A percentile compares a stretch with the other conserved stretches of the same genome.
These are phyloP conservation scores for Physella acuta DNA, from an alignment of 1,140 invertebrate genomes.

Conservation along the genomic window DNA sequence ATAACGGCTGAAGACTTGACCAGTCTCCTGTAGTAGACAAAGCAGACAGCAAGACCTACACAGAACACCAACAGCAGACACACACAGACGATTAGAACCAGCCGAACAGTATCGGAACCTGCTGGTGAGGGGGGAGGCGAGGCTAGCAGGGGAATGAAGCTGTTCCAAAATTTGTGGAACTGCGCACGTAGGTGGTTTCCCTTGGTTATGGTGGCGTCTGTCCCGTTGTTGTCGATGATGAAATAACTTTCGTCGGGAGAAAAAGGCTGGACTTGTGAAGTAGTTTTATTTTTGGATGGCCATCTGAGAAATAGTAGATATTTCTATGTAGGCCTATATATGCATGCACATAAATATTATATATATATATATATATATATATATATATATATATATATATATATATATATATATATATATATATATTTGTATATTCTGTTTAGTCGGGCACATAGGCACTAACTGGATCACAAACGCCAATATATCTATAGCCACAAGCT, in stretches of 20 bases:
- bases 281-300: conserved; percentile 6
- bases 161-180: conserved; percentile 34
- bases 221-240: conserved; percentile 24
- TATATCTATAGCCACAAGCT: neutral
- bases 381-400: neutral
- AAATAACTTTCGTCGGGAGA: conserved; percentile 24
- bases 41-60: too few species aligned
- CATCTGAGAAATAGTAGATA: conserved; percentile 19
- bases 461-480: neutral
- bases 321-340: neutral
- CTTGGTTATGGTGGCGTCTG: conserved; percentile 6
- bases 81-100: too few species aligned
- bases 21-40: too few species aligned
- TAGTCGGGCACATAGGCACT: neutral
- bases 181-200: conserved; percentile 21
- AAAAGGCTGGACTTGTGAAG: neutral
- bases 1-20: too few species aligned
- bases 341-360: neutral
- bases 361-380: neutral
- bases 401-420: neutral
- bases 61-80: too few species aligned
- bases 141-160: conserved; percentile 24
- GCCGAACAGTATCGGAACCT: too few species aligned
- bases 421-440: neutral
- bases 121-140: neutral